Conservation (phyloP, 2,113 vertebrate genomes). For the Dendrocopos noguchii region DNA sequence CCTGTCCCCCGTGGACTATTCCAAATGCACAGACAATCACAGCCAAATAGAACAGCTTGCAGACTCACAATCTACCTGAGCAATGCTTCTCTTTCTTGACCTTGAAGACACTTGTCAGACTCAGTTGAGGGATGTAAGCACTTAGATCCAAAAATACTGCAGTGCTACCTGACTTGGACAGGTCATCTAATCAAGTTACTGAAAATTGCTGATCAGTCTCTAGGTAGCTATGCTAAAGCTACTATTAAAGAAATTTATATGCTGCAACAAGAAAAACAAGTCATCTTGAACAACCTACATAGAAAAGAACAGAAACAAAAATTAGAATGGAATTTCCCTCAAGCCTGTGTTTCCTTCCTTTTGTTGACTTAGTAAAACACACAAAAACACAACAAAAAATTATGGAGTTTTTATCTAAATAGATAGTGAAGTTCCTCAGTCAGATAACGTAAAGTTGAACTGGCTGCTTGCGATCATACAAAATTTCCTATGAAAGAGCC, state of each 20-base stretch:
- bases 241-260: background rate
- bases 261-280: background rate
- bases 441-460: background rate
- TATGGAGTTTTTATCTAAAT: background rate
- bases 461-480: background rate
- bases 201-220: background rate
- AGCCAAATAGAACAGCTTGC: constrained; percentile 32
- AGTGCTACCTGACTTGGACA: background rate
- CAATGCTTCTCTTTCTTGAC: background rate
- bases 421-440: background rate
- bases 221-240: background rate
- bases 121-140: background rate
- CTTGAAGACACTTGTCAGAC: background rate
- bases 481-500: background rate
- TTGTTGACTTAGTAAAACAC: background rate
- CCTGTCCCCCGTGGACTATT: background rate
- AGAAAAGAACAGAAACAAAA: background rate
- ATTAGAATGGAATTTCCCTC: background rate
- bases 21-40: background rate
- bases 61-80: background rate
- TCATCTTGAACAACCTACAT: background rate
- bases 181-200: background rate
- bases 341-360: background rate
- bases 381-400: background rate
- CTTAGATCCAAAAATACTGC: background rate